A percentile compares a stretch with the other conserved stretches of the same genome.
Conservation (phyloP, 2,888 invertebrate species). For the Cryptus viduatorius region DNA sequence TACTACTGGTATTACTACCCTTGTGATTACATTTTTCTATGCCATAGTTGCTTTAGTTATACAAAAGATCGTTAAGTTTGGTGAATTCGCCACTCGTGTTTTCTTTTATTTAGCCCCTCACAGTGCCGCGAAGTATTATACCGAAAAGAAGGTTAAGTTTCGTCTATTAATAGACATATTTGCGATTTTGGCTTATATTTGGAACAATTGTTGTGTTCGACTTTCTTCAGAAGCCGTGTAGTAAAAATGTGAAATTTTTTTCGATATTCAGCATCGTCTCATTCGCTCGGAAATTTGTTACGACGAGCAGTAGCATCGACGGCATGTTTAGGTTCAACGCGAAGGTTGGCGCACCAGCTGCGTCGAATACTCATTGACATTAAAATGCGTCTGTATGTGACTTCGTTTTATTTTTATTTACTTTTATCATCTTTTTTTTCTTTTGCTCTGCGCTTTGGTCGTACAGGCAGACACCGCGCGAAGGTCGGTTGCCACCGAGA, state of each 20-base stretch:
- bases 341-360: slow-evolving; percentile 78
- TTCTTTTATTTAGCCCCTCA: no score
- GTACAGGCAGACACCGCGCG: slow-evolving; percentile 68
- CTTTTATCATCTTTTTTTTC: slow-evolving; percentile 68
- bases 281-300: background rate
- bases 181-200: no score
- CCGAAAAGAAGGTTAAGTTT: no score
- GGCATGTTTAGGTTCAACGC: slow-evolving; percentile 2
- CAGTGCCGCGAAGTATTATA: no score
- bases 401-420: slow-evolving; percentile 69
- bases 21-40: background rate
- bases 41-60: slow-evolving; percentile 28
- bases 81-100: no score
- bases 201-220: no score
- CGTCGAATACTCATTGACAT: slow-evolving; percentile 80
- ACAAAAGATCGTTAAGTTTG: background rate
- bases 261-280: background rate
- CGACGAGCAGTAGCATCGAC: background rate
- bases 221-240: background rate
- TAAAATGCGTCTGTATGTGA: slow-evolving; percentile 76
- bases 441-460: slow-evolving; percentile 46
- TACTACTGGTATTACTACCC: slow-evolving; percentile 23
- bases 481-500: slow-evolving; percentile 74
- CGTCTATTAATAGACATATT: no score
- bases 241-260: slow-evolving; percentile 7